Evolutionary conservation across 1,140 invertebrate genomes (phyloP), one percentile per base, ranked within the genome.

Genomic region (Helicoverpa zea): DNA sequence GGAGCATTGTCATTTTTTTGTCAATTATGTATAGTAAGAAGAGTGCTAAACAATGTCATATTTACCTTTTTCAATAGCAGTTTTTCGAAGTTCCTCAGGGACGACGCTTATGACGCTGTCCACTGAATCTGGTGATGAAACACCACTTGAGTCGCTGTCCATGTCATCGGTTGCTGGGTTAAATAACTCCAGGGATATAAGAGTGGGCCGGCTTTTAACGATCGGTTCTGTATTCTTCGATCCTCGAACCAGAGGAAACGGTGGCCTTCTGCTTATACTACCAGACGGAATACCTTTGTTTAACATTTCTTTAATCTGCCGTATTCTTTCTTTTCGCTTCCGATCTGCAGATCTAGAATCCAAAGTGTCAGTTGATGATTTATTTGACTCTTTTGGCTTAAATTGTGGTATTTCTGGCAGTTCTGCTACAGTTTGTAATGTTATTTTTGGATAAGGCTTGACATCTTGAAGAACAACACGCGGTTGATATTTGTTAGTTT

Each of bases 141-240:
- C 97, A 18, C 97, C 97, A 83, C 97, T 98, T 1, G 97, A 98
- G 90, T 98, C 98, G 85, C 97, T 98, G 88, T 98, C 98, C 91
- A 98, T 96, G 87, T 98, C 98, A 90, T 98, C 98, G 9, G 97
- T 98, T 87, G 98, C 98, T 1, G 98, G 98, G 94, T 98, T 98
- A 87, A 98, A 98, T 7, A 98, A 93, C 90, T 98, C 98, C 70
- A 98, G 92, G 2, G 97, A 97, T 75, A 98, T 95, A 13, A 98
- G 89, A 75, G 97, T 97, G 0, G 97, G 97, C 51, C 96, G 58
- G 95, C 96, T 90, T 86, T 89, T 95, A 18, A 87, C 94, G 81
- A 87, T 89, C 1, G 92, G 94, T 80, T 90, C 96, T 74, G 94
- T 91, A 75, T 95, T 96, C 18, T 96, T 96, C 9, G 96, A 96